Evolutionary conservation across 1,140 invertebrate genomes (phyloP).

Genomic region (Bombyx mori): ASM3026992v2 NC_085124.1:8195001-8195500

Average conservation of each 20-base stretch:
- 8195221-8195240: slow-evolving; percentile 47
- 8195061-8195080: slow-evolving; percentile 30
- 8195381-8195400: slow-evolving; percentile 9
- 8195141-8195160: slow-evolving; percentile 27
- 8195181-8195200: slow-evolving; percentile 42
- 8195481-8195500: too few species aligned
- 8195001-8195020: too few species aligned
- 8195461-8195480: background rate
- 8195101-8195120: slow-evolving; percentile 46
- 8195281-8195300: slow-evolving; percentile 41
- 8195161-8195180: slow-evolving; percentile 45
- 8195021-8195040: too few species aligned
- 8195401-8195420: too few species aligned
- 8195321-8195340: slow-evolving; percentile 41
- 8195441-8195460: background rate
- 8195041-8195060: slow-evolving; percentile 3
- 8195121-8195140: slow-evolving; percentile 57
- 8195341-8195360: slow-evolving; percentile 51
- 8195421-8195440: background rate
- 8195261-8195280: slow-evolving; percentile 32
- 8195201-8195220: slow-evolving; percentile 29
- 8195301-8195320: slow-evolving; percentile 35
- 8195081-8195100: slow-evolving; percentile 39
- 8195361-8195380: slow-evolving; percentile 43
- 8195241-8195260: slow-evolving; percentile 54